Evolutionary conservation across 2,797 vertebrate genomes (phyloP).

Genomic region (Lerista edwardsae): DNA sequence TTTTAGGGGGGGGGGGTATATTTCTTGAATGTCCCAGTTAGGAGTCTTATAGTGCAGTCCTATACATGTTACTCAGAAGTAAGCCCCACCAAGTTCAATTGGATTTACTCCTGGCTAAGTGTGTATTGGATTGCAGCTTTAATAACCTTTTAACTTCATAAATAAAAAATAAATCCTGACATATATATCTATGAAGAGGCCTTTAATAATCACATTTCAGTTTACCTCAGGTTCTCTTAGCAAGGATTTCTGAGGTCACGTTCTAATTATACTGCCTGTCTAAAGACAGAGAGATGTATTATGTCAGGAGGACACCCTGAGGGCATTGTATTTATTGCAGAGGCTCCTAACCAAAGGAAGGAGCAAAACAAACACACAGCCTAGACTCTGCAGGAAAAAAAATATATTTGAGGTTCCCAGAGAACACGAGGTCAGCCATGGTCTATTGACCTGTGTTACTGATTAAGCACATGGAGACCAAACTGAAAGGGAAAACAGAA

Average conservation of each 20-base stretch:
- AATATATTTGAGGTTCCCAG: neutral
- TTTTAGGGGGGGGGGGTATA: neutral
- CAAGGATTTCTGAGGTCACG: constrained; percentile 20
- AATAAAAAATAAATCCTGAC: neutral
- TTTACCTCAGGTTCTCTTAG: constrained; percentile 25
- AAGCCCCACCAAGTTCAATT: too few species aligned
- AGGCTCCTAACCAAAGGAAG: neutral
- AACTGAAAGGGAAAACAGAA: neutral
- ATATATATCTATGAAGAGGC: neutral
- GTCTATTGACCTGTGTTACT: constrained; percentile 10
- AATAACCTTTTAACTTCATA: constrained; percentile 8
- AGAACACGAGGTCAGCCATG: neutral
- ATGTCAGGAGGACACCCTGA: constrained; percentile 42
- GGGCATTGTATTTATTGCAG: constrained; percentile 24
- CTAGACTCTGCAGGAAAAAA: neutral
- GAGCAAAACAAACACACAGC: constrained; percentile 7
- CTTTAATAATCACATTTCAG: constrained; percentile 27
- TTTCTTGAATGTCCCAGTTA: neutral
- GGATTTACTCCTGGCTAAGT: too few species aligned
- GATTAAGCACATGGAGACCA: neutral
- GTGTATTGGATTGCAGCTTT: neutral
- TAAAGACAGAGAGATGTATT: constrained; percentile 5
- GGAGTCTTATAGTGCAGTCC: neutral
- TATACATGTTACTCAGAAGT: too few species aligned
- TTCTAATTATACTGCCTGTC: constrained; percentile 7